Percentiles rank a stretch among this genome's conserved stretches.
Conservation (phyloP, 2,797 vertebrate species). For the Sebastes taczanowskii region DNA sequence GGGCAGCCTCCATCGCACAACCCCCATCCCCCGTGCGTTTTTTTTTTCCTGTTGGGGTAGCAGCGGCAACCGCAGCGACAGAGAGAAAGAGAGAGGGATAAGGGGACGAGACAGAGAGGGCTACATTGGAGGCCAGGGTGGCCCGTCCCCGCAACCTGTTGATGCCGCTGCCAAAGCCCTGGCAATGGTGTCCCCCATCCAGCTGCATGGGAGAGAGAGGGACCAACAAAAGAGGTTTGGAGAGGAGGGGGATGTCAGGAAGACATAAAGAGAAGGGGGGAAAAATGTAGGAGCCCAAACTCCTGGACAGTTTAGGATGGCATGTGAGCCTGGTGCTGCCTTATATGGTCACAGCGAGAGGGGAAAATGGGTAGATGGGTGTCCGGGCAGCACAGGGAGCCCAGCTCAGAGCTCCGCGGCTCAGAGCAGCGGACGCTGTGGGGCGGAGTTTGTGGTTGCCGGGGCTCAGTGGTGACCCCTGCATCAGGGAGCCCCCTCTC, state of each 20-base stretch:
- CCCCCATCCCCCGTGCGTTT: constrained; percentile 45
- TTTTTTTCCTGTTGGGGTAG: constrained; percentile 72
- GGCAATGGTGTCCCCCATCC: constrained; percentile 61
- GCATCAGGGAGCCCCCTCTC: constrained; percentile 76
- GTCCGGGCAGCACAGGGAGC: constrained; percentile 20
- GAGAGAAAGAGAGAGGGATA: constrained; percentile 62
- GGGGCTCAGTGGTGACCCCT: constrained; percentile 78
- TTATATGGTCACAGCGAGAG: constrained; percentile 52
- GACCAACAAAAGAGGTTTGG: constrained; percentile 41
- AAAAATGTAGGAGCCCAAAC: constrained; percentile 51
- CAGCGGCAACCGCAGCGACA: constrained; percentile 73
- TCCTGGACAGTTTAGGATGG: constrained; percentile 62
- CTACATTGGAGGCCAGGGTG: constrained; percentile 73
- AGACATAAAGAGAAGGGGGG: constrained; percentile 35
- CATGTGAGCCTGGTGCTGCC: constrained; percentile 59
- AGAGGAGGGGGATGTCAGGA: constrained; percentile 50
- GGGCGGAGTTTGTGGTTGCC: constrained; percentile 52
- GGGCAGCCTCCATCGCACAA: constrained; percentile 74
- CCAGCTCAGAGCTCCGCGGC: constrained; percentile 18
- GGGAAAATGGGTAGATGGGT: constrained; percentile 25
- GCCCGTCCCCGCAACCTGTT: constrained; percentile 84
- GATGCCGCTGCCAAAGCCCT: constrained; percentile 81
- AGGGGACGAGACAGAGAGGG: constrained; percentile 78
- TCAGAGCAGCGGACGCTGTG: background rate
- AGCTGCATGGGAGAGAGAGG: constrained; percentile 77